Evolutionary conservation across 2,797 vertebrate species (phyloP), one percentile per base, ranked within the genome.

Genomic region (Anguilla megastoma): DNA sequence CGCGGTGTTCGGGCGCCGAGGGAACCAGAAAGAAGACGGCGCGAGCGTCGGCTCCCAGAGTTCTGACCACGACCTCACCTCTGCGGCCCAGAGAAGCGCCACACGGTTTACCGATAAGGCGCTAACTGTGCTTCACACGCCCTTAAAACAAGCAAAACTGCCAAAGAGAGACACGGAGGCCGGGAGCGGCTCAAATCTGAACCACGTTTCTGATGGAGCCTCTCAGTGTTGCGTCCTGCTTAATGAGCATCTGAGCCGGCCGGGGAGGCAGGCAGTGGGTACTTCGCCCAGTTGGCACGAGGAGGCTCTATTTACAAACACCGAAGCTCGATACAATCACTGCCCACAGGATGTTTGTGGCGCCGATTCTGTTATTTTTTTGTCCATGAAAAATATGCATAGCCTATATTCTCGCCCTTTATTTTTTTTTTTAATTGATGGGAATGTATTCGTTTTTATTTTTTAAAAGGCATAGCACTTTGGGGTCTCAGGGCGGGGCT

Each of bases 281-380:
- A 91, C 90, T 88, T 90, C 88, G 74, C 86, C 85, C 79, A 84
- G 69, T 90, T 48, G 89, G 90, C 85, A 91, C 48, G 69, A 89
- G 52, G 89, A 91, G 80, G 85, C 74, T 89, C 85, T 91, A 89
- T 92, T 92, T 91, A 91, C 91, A 89, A 90, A 93, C 87, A 91
- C 90, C 89, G 89, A n/a, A 90, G 87, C 86, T 87, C 58, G 89
- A 69, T 93, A 94, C 91, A 93, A 95, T 95, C 92, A 90, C 89
- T 93, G 94, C 94, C 96, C 92, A 89, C 89, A 89, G 94, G 95
- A 93, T 50, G 69, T 95, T 94, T 94, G 94, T 96, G 96, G 94
- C 96, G 95, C 95, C 96, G 85, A 90, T 92, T 89, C 86, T 83
- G 85, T 52, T 88, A 89, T 89, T 94, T 94, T 93, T 88, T 91